phyloP scores from a whole-genome alignment of 2,797 vertebrate genomes.

The Melanotaenia parkinsoni region DNA sequence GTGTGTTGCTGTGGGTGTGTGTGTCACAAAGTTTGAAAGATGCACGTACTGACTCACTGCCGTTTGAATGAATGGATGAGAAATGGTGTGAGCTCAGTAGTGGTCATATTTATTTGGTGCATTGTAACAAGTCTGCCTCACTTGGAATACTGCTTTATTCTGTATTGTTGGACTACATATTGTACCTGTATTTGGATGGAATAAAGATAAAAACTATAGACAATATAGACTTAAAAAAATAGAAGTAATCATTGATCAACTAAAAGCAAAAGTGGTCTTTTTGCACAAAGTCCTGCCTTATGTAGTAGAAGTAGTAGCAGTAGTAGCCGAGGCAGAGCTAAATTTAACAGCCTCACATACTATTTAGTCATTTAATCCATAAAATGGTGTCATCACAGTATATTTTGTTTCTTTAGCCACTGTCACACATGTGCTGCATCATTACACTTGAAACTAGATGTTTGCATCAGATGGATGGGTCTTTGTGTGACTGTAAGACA shows the following conservation, averaged over 20 bases:
- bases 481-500: not conserved
- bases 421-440: not conserved
- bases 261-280: too few species aligned
- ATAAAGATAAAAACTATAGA: not conserved
- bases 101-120: not conserved
- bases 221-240: not conserved
- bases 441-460: not conserved
- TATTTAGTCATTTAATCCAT: not conserved
- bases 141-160: not conserved
- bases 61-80: not conserved
- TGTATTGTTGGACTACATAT: not conserved
- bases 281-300: too few species aligned
- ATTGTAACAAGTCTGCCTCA: not conserved
- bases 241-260: too few species aligned
- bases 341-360: not conserved
- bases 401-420: not conserved
- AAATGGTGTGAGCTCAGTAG: too few species aligned
- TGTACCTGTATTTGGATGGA: not conserved
- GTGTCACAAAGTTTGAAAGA: not conserved
- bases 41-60: too few species aligned
- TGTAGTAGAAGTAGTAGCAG: too few species aligned
- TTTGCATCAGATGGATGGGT: not conserved
- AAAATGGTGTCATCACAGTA: not conserved
- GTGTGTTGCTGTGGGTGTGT: not conserved
- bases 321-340: not conserved